Evolutionary conservation across 2,797 vertebrate genomes (phyloP).

Genomic region (Oreonectes daqikongensis): DNA sequence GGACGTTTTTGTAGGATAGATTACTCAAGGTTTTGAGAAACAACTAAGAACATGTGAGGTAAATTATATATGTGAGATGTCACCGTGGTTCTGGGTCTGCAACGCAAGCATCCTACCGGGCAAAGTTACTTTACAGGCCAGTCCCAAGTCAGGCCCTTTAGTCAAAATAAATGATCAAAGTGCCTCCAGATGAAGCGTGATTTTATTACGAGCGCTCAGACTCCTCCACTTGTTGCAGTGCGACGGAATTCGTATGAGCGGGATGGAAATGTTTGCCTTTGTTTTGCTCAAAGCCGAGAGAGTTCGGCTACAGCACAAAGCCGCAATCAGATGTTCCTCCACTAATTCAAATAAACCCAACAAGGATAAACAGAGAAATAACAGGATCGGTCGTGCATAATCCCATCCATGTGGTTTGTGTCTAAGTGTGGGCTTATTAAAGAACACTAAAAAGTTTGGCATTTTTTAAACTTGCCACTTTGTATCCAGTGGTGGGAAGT

Average conservation of each 20-base stretch:
- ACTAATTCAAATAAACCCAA: slow-evolving; percentile 64
- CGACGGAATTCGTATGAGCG: slow-evolving; percentile 38
- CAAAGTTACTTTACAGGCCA: slow-evolving; percentile 20
- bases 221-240: slow-evolving; percentile 46
- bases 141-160: slow-evolving; percentile 19
- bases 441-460: slow-evolving; percentile 17
- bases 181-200: slow-evolving; percentile 50
- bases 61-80: slow-evolving; percentile 23
- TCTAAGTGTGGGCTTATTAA: slow-evolving; percentile 27
- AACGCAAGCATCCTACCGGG: background rate
- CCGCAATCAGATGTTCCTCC: slow-evolving; percentile 61
- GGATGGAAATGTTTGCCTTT: slow-evolving; percentile 56
- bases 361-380: slow-evolving; percentile 55
- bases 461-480: slow-evolving; percentile 25
- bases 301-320: slow-evolving; percentile 49
- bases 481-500: slow-evolving; percentile 9
- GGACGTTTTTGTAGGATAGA: background rate
- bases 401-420: slow-evolving; percentile 59
- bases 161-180: slow-evolving; percentile 47
- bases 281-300: slow-evolving; percentile 40
- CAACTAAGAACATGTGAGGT: slow-evolving; percentile 63
- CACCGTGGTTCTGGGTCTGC: slow-evolving; percentile 1
- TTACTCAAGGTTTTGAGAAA: background rate
- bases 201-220: slow-evolving; percentile 25
- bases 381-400: slow-evolving; percentile 42